Conservation (phyloP, 2,888 invertebrate species). For the Hanleya hanleyi region DNA sequence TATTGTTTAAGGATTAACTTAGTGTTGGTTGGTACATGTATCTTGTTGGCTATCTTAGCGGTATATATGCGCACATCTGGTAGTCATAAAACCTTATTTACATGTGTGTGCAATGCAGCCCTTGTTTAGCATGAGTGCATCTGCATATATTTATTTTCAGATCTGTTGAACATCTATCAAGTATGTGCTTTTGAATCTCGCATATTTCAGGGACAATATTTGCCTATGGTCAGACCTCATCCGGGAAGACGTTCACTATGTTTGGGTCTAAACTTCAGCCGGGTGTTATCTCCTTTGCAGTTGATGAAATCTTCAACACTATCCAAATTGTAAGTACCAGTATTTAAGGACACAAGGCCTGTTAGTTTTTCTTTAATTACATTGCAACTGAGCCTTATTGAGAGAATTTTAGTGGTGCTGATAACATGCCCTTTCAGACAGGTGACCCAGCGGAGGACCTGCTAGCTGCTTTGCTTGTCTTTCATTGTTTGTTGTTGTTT, state of each 20-base stretch:
- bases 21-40: too few relatives aligned
- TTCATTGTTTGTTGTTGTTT: background rate
- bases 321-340: conserved; percentile 71
- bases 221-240: conserved; percentile 93
- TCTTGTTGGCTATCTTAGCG: too few relatives aligned
- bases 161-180: too few relatives aligned
- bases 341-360: background rate
- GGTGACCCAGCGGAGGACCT: background rate
- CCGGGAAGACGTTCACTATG: conserved; percentile 78
- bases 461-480: background rate
- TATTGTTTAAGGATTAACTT: too few relatives aligned
- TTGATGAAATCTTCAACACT: conserved; percentile 75
- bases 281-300: conserved; percentile 85
- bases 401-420: background rate
- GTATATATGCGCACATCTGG: too few relatives aligned
- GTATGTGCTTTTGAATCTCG: too few relatives aligned
- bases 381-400: too few relatives aligned
- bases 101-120: too few relatives aligned
- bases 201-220: conserved; percentile 84
- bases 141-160: too few relatives aligned
- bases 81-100: too few relatives aligned
- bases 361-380: too few relatives aligned
- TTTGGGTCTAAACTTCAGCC: conserved; percentile 79
- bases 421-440: background rate
- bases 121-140: too few relatives aligned